Evolutionary conservation across 2,113 vertebrate genomes (phyloP), one percentile per base, ranked within the genome.

Genomic region (Hippocampus mohnikei): DNA sequence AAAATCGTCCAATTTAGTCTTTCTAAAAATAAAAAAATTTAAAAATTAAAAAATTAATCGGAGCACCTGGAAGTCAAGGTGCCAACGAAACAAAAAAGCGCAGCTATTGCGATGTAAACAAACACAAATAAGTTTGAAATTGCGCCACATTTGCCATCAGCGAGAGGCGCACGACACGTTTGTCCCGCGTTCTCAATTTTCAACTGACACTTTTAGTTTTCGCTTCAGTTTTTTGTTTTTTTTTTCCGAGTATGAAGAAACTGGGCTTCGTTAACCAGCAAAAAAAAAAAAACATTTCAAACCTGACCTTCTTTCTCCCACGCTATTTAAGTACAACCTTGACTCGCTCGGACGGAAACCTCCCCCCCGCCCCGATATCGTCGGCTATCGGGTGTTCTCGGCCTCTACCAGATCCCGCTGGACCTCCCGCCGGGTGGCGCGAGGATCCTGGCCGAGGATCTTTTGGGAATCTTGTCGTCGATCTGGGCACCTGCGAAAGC

Each of bases 391-490:
- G 0, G 12, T 23, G 29, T 18, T 52, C 71, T 60, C 62, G 55
- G 25, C 53, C 41, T 77, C 83, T 95, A 98, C 95, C 95, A 96
- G 88, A 96, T 96, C 80, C 95, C 95, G 41, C 95, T 98, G 74
- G 96, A 96, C 87, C 95, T 90, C 69, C 96, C 96, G 77, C 96
- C 95, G 11, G 96, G 96, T 67, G 96, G 96, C 70, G 96, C 95
- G 50, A 97, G 93, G 88, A 98, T 96, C 88, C 96, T 88, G 60
- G 95, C 95, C 0, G 95, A 96, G 69, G 95, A 94, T 90, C 95
- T 94, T 92, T 98, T 97, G 90, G 96, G 96, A 87, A 98, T 84
- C 16, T 94, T 95, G 86, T 98, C 96, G 69, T 97, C 96, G 13
- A 98, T 93, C 90, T 98, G 96, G 87, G 95, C 91, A 83, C 96